Conservation (phyloP, 2,888 invertebrate genomes). For the Baronia brevicornis region DNA sequence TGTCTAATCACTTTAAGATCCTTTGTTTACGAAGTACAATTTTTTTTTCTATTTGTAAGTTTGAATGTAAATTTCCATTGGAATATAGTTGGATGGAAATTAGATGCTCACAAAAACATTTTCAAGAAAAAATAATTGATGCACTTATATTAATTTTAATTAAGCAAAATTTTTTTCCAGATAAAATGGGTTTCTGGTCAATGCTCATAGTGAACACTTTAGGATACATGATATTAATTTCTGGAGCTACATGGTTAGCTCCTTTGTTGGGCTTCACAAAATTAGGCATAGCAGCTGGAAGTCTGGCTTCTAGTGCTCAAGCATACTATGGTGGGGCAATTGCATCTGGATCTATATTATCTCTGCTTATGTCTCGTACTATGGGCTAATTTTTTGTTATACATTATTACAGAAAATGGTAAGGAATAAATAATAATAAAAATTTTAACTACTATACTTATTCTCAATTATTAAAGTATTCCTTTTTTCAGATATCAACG, state of each 20-base stretch:
- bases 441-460: not conserved
- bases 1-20: no score
- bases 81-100: no score
- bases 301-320: constrained; percentile 11
- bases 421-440: constrained; percentile 1
- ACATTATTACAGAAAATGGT: not conserved
- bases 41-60: no score
- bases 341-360: constrained; percentile 10
- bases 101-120: no score
- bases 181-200: constrained; percentile 6
- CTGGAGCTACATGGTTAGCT: constrained; percentile 9
- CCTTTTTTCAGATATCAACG: constrained; percentile 1
- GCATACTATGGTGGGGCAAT: constrained; percentile 10
- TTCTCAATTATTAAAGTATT: constrained; percentile 3
- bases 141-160: no score
- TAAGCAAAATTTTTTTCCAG: no score
- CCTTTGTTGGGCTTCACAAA: constrained; percentile 13
- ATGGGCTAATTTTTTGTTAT: constrained; percentile 6
- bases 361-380: constrained; percentile 6
- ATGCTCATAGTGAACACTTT: constrained; percentile 3
- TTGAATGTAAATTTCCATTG: no score
- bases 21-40: no score
- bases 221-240: constrained; percentile 17
- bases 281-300: constrained; percentile 12
- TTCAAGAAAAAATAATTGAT: no score